A percentile compares a stretch with the other conserved stretches of the same genome.
Conservation (phyloP, 2,797 vertebrate genomes). For the Spheniscus humboldti region DNA sequence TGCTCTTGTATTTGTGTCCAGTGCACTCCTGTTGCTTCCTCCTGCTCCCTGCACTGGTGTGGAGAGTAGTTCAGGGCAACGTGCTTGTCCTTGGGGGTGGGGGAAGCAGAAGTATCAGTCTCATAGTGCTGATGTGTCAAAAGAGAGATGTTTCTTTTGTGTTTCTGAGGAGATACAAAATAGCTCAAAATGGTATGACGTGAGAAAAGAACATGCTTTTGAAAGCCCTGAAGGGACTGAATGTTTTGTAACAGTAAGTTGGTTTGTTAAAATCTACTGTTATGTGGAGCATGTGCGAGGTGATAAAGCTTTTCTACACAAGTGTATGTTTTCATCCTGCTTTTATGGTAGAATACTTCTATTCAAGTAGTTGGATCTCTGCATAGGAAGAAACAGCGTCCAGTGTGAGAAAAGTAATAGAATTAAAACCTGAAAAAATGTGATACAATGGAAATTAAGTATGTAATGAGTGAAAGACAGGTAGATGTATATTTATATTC, state of each 20-base stretch:
- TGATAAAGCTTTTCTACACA: neutral
- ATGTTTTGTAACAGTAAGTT: neutral
- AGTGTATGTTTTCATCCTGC: neutral
- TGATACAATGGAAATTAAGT: neutral
- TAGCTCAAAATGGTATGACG: neutral
- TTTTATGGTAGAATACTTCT: neutral
- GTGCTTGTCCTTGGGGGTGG: rapidly evolving
- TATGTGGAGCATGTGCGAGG: neutral
- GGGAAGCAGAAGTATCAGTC: neutral
- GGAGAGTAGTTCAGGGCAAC: neutral
- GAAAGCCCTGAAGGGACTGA: neutral
- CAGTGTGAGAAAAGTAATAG: neutral
- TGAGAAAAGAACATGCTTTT: neutral
- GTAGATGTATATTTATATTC: neutral
- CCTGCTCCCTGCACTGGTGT: neutral
- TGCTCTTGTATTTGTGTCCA: neutral
- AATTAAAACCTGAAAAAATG: neutral
- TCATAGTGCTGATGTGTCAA: neutral
- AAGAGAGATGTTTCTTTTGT: neutral
- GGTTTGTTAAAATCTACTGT: neutral
- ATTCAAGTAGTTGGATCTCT: neutral
- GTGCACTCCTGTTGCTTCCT: neutral
- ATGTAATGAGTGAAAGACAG: neutral
- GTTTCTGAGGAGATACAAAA: neutral
- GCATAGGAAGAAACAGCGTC: neutral